Percentiles rank a stretch among this genome's conserved stretches.
phyloP scores from a whole-genome alignment of 2,113 vertebrate species.

The Anhinga anhinga region DNA sequence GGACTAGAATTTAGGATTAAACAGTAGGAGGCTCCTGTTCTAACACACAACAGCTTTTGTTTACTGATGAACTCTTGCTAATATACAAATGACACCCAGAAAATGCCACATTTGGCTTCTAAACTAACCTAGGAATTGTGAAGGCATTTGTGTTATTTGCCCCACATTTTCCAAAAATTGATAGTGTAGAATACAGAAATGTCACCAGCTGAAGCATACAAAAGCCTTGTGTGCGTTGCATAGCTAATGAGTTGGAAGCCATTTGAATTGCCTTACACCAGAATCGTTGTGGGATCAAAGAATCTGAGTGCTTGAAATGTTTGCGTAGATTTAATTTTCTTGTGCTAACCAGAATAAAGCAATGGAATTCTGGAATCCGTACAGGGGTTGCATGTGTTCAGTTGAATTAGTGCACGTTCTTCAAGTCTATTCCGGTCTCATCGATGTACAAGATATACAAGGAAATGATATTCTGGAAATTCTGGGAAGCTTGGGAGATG shows the following conservation, averaged over 20 bases:
- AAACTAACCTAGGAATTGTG: not conserved
- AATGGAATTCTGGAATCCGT: not conserved
- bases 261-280: not conserved
- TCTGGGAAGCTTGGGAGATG: not conserved
- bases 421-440: rapidly evolving
- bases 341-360: not conserved
- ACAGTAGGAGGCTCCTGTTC: not conserved
- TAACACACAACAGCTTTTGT: not conserved
- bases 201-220: not conserved
- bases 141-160: not conserved
- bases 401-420: rapidly evolving
- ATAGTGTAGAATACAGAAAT: not conserved
- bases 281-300: not conserved
- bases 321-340: not conserved
- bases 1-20: not conserved
- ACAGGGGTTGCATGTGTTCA: not conserved
- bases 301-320: not conserved
- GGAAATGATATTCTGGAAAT: not conserved
- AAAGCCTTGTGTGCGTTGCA: rapidly evolving
- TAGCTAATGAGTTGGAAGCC: not conserved
- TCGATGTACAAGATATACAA: not conserved
- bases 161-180: not conserved
- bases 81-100: not conserved
- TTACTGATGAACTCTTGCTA: not conserved
- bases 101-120: not conserved